These are phyloP conservation scores for Cebus imitator DNA, from an alignment of 2,113 vertebrate species.

Conservation along the genomic window DNA sequence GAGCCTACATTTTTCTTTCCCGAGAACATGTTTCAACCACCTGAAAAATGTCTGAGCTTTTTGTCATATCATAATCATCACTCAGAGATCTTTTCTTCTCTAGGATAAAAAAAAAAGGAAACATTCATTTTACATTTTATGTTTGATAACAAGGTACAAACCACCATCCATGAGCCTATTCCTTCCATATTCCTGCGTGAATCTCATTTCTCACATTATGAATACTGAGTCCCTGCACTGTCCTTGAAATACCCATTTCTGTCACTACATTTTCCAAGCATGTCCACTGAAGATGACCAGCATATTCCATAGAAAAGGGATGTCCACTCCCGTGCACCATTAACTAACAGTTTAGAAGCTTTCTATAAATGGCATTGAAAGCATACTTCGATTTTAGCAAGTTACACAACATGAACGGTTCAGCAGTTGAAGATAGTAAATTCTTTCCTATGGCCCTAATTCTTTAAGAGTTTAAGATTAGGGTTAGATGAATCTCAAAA, in stretches of 20 bases:
- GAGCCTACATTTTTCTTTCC: neutral
- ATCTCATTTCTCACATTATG: neutral
- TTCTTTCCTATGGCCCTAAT: neutral
- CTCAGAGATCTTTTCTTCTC: neutral
- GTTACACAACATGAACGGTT: neutral
- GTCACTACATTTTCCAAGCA: neutral
- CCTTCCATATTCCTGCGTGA: neutral
- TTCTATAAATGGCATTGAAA: neutral
- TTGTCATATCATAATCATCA: neutral
- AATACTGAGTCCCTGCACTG: neutral
- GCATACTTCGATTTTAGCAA: neutral
- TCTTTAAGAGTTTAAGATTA: neutral
- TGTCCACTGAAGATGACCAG: neutral
- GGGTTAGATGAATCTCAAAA: neutral
- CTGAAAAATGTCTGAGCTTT: constrained; percentile 23
- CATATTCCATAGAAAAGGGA: neutral
- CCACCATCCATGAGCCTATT: neutral
- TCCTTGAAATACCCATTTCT: neutral
- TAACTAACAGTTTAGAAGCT: neutral
- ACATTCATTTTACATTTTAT: neutral
- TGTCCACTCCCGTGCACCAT: neutral
- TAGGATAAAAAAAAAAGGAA: neutral
- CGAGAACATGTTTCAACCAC: neutral
- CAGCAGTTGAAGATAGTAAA: neutral
- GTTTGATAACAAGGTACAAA: neutral